A percentile compares a stretch with the other conserved stretches of the same genome.
phyloP scores from a whole-genome alignment of 2,888 invertebrate genomes.

The Gandaritis pyraliata region DNA sequence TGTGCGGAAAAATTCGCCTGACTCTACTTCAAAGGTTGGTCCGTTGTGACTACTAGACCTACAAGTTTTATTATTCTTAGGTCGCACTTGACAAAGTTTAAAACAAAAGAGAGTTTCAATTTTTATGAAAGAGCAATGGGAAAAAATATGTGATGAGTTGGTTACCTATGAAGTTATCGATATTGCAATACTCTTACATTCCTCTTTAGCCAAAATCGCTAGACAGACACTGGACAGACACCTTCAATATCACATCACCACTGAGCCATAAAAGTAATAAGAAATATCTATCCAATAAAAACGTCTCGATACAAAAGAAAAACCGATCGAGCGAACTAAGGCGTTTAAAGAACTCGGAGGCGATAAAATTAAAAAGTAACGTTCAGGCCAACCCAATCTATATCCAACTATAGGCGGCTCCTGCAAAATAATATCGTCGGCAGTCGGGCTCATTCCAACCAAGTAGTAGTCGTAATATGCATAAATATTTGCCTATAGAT shows the following conservation, averaged over 20 bases:
- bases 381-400: slow-evolving; percentile 36
- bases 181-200: too few relatives aligned
- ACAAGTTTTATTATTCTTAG: too few relatives aligned
- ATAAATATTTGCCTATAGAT: slow-evolving; percentile 17
- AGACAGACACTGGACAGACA: background rate
- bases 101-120: too few relatives aligned
- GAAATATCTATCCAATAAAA: slow-evolving; percentile 8
- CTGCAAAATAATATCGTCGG: slow-evolving; percentile 36
- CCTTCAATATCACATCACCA: background rate
- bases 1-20: too few relatives aligned
- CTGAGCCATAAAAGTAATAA: background rate
- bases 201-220: background rate
- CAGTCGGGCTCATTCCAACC: slow-evolving; percentile 42
- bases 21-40: too few relatives aligned
- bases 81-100: too few relatives aligned
- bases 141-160: too few relatives aligned
- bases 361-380: slow-evolving; percentile 39
- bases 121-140: too few relatives aligned
- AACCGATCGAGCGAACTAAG: slow-evolving; percentile 16
- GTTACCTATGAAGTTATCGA: too few relatives aligned
- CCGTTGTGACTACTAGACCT: too few relatives aligned
- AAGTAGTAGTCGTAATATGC: slow-evolving; percentile 49
- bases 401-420: slow-evolving; percentile 37
- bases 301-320: slow-evolving; percentile 16
- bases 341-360: slow-evolving; percentile 28